Evolutionary conservation across 2,797 vertebrate species (phyloP), one percentile per base, ranked within the genome.

Genomic region (Furcifer pardalis): DNA sequence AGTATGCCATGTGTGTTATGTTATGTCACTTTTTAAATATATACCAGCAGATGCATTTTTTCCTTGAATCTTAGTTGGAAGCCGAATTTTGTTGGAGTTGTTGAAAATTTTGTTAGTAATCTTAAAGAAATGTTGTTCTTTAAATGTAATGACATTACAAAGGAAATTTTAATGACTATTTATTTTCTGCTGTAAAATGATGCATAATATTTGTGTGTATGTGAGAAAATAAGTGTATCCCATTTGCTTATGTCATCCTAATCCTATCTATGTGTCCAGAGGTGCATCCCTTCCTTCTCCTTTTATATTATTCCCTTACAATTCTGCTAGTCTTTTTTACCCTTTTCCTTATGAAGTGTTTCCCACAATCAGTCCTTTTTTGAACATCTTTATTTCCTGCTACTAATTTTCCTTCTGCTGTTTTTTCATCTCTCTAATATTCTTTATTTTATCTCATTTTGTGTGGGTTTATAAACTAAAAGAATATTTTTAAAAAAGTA

Each of bases 211-310:
- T 87, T 56, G 69, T 91, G n/a, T 56, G 19, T 56, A 19, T 56
- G 7, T 89, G 74, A 92, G 68, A 80, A 90, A 88, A 77, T 87
- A 83, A 77, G 83, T 88, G 59, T 89, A 87, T 84, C 82, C 49
- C 88, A 1, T 92, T 89, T 90, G 83, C 30, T 87, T 62, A 86
- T 40, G 87, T 93, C 27, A 81, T 62, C 66, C 90, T 87, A 89
- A 90, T 85, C 78, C 59, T 0, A 0, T 78, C 86, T 91, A 77
- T 84, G 85, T 92, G 93, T 95, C 92, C 94, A 95, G 96, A 96
- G 97, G 95, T 91, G 94, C 96, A 95, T 95, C 95, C 96, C 96
- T 96, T 97, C 97, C 96, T 97, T 95, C 97, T 97, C 97, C 97
- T 97, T 96, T 92, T 92, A 95, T 97, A 97, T 96, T 92, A 94